A percentile compares a stretch with the other conserved stretches of the same genome.
Evolutionary conservation across 2,888 invertebrate genomes (phyloP).

Genomic region (Lumbricus terrestris): DNA sequence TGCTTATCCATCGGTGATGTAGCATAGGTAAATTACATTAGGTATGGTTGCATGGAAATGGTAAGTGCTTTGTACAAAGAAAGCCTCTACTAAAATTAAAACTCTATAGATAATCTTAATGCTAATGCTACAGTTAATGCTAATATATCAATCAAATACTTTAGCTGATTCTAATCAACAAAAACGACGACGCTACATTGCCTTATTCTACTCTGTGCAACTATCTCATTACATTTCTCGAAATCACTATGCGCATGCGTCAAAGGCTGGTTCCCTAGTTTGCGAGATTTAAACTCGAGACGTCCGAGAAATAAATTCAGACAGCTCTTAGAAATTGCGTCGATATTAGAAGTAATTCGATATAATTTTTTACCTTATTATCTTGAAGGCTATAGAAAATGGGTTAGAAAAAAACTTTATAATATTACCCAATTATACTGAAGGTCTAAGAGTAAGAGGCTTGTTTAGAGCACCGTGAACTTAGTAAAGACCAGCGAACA

Average conservation of each 20-base stretch:
- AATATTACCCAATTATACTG: neutral
- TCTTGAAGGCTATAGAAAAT: too few relatives aligned
- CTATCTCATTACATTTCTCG: neutral
- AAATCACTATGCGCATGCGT: neutral
- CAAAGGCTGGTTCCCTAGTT: neutral
- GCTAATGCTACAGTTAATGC: neutral
- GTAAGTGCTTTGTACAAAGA: neutral
- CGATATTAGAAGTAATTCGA: neutral
- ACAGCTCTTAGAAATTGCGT: neutral
- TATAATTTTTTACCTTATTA: too few relatives aligned
- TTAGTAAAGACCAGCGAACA: too few relatives aligned
- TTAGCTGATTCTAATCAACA: neutral
- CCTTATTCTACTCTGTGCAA: neutral
- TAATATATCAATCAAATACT: too few relatives aligned
- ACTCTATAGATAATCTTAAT: neutral
- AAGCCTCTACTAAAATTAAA: neutral
- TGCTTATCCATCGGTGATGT: neutral
- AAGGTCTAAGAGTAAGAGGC: neutral
- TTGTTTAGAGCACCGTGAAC: neutral
- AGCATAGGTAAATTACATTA: neutral
- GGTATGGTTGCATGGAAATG: neutral
- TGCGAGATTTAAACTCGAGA: neutral
- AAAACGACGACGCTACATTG: neutral
- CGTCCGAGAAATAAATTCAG: too few relatives aligned
- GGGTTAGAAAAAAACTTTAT: neutral